Evolutionary conservation across 1,140 invertebrate species (phyloP).

Genomic region (Limonius californicus): DNA sequence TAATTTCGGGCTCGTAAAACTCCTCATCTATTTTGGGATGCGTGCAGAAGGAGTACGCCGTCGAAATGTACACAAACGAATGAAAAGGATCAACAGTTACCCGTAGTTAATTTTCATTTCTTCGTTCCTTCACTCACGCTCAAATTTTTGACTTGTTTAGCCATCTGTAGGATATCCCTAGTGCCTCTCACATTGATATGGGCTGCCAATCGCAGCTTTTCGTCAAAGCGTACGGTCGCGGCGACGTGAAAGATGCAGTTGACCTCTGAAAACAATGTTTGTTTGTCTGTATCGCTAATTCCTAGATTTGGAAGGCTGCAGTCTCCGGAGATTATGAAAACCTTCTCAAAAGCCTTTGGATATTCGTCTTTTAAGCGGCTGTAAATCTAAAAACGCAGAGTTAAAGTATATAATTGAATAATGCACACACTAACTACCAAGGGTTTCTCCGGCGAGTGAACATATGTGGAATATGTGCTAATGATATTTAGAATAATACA

Average conservation of each 20-base stretch:
- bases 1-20: slow-evolving; percentile 54
- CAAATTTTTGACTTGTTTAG: slow-evolving; percentile 67
- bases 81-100: slow-evolving; percentile 57
- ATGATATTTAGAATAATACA: too few relatives aligned
- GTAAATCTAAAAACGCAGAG: slow-evolving; percentile 7
- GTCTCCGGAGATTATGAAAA: slow-evolving; percentile 45
- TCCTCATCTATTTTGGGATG: slow-evolving; percentile 53
- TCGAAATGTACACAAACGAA: slow-evolving; percentile 61
- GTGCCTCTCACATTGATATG: slow-evolving; percentile 65
- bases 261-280: slow-evolving; percentile 18
- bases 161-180: slow-evolving; percentile 60
- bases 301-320: slow-evolving; percentile 28
- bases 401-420: not conserved
- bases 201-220: slow-evolving; percentile 58
- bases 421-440: too few relatives aligned
- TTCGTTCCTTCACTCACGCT: slow-evolving; percentile 40
- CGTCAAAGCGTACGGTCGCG: slow-evolving; percentile 65
- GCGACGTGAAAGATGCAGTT: slow-evolving; percentile 62
- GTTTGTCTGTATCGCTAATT: not conserved
- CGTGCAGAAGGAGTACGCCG: slow-evolving; percentile 60
- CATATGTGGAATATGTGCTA: too few relatives aligned
- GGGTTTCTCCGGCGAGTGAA: too few relatives aligned
- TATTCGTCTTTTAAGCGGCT: slow-evolving; percentile 19
- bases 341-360: slow-evolving; percentile 42
- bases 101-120: slow-evolving; percentile 50